These are phyloP conservation scores for Acanthaster planci DNA, from an alignment of 35 echinoderm and acorn worm species.

Conservation along the genomic window DNA sequence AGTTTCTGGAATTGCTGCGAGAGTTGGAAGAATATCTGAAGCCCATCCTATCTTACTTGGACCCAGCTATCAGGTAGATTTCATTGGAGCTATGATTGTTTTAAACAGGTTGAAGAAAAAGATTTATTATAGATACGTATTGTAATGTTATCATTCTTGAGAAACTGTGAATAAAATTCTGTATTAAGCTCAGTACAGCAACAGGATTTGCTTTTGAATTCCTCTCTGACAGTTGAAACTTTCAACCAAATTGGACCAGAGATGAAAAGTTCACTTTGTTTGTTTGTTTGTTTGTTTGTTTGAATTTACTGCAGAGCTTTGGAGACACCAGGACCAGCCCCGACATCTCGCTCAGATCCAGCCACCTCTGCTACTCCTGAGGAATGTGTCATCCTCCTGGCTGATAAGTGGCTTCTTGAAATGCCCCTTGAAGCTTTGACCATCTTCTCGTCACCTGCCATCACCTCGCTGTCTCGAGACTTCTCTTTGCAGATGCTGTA, in stretches of 20 bases:
- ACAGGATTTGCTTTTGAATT: too few relatives aligned
- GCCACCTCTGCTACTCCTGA: conserved; percentile 33
- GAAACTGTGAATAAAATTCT: too few relatives aligned
- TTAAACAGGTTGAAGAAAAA: too few relatives aligned
- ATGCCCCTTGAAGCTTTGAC: conserved; percentile 86
- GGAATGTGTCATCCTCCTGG: conserved; percentile 79
- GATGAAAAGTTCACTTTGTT: too few relatives aligned
- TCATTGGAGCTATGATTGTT: too few relatives aligned
- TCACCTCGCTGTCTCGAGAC: conserved; percentile 78
- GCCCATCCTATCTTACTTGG: conserved; percentile 78
- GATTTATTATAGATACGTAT: too few relatives aligned
- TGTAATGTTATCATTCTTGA: too few relatives aligned
- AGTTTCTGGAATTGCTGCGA: conserved; percentile 69
- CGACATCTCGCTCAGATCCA: conserved; percentile 41
- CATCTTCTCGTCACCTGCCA: conserved; percentile 72
- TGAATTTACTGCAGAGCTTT: conserved; percentile 34
- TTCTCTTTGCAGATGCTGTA: conserved; percentile 98
- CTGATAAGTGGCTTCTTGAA: conserved; percentile 95
- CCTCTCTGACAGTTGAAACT: too few relatives aligned
- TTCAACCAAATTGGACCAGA: too few relatives aligned
- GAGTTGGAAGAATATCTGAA: conserved; percentile 86
- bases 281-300: conserved; percentile 1
- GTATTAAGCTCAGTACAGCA: too few relatives aligned
- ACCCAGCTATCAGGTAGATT: conserved; percentile 76
- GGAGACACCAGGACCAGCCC: conserved; percentile 12